Base-by-base conservation (phyloP, 2,797 vertebrate species). In the Alectoris magna region DNA sequence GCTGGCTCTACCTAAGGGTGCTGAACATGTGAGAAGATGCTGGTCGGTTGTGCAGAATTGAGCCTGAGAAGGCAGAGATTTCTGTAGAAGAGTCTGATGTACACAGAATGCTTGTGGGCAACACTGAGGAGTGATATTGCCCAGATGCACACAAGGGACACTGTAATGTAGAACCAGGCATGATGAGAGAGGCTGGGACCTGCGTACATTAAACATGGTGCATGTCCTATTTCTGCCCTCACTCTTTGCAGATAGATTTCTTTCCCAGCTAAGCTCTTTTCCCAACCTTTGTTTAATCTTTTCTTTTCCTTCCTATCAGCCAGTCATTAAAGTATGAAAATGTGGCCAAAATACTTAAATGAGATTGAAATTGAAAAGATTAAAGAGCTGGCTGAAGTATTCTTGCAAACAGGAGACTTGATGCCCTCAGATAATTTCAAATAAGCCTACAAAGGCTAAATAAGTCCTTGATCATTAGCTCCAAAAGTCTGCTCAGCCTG, bases 341-440 rank as follows among this genome's bases (percentile, higher is more conserved):
- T 93, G 69, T 91, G 71, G 82, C 90, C 90, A 94, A 95, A 95
- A 87, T 93, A 81, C 85, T 94, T 93, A 94, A 96, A 94, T 69
- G 76, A 96, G 89, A 38, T 85, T 81, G 89, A 78, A 95, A 91
- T 85, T 74, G 73, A 78, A 91, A 96, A 96, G 81, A 94, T 96
- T 95, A 95, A 95, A 95, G 86, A 81, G 76, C 86, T 92, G 53
- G 31, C 86, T 91, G 77, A 93, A 95, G 77, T 88, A 84, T 87
- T 71, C 69, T 93, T 93, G 74, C 68, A 81, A 91, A 81, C 84
- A 94, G 74, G 81, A 94, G 46, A 71, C 44, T 78, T 80, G 43
- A 51, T 23, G 44, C 71, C 41, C 41, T 95, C 85, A 87, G 60
- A 92, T 62, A 44, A 77, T 87, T 93, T 95, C 43, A 56, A 91